phyloP scores from a whole-genome alignment of 2,113 vertebrate species.

The Isurus oxyrinchus region DNA sequence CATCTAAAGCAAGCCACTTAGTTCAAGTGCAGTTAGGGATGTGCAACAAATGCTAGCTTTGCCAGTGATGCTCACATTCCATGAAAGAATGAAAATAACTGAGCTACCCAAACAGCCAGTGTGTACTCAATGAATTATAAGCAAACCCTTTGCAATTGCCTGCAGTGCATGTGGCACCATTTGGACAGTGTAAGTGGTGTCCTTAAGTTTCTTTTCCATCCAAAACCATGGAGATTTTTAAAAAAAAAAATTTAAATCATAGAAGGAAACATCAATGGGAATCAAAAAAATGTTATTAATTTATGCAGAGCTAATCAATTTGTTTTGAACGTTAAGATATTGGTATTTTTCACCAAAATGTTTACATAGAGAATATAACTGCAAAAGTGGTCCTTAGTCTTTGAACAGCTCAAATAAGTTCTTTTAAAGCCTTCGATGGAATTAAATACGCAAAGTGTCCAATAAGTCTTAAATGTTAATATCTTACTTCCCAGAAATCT shows the following conservation, averaged over 20 bases:
- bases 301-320: constrained; percentile 8
- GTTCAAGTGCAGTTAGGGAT: too few relatives aligned
- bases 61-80: too few relatives aligned
- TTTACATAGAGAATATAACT: background rate
- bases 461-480: background rate
- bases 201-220: background rate
- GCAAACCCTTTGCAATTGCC: background rate
- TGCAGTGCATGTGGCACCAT: background rate
- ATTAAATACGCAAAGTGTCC: background rate
- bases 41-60: too few relatives aligned
- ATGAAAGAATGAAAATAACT: background rate
- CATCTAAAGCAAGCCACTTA: too few relatives aligned
- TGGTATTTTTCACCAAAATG: background rate
- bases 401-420: background rate
- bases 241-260: background rate
- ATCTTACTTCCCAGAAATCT: background rate
- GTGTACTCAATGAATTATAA: background rate
- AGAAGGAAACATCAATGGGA: constrained; percentile 21
- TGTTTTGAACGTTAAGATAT: background rate
- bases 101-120: background rate
- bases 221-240: constrained; percentile 17
- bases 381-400: background rate
- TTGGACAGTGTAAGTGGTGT: background rate
- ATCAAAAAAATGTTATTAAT: background rate
- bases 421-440: background rate